Percentiles rank a stretch among this genome's conserved stretches.
These are phyloP conservation scores for Artemisiospiza belli DNA, from an alignment of 2,113 vertebrate genomes.

Conservation along the genomic window DNA sequence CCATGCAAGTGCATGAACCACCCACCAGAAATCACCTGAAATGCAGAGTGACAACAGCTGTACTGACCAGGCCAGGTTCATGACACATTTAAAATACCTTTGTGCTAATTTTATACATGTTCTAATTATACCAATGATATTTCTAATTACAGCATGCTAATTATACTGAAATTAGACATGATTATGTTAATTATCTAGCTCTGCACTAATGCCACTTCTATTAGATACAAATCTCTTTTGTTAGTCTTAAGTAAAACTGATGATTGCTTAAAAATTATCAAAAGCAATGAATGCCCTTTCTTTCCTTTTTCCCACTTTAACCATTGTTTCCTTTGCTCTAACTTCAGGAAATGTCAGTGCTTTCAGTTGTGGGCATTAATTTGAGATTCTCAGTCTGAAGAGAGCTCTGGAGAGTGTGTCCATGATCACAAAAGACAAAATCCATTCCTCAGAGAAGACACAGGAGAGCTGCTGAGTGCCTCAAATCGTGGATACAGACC, in stretches of 20 bases:
- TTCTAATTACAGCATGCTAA: slow-evolving; percentile 15
- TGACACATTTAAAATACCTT: background rate
- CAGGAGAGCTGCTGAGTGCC: background rate
- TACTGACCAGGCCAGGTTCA: background rate
- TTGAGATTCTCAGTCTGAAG: background rate
- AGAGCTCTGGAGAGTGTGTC: background rate
- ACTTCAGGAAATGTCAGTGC: background rate
- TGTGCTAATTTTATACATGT: background rate
- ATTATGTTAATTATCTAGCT: background rate
- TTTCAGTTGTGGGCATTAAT: background rate
- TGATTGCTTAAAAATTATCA: background rate
- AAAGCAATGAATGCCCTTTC: background rate
- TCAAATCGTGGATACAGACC: background rate
- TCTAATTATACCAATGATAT: background rate
- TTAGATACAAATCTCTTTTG: background rate
- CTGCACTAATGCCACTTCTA: background rate
- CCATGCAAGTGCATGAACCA: background rate
- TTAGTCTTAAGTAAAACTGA: background rate
- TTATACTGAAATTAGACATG: background rate
- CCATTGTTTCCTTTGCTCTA: background rate
- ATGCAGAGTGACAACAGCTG: background rate
- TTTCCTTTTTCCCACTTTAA: background rate
- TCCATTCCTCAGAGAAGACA: background rate
- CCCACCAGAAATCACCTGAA: background rate
- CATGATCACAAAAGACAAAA: background rate